Conservation (phyloP, 2,113 vertebrate species). For the Myotis brandtii region DNA sequence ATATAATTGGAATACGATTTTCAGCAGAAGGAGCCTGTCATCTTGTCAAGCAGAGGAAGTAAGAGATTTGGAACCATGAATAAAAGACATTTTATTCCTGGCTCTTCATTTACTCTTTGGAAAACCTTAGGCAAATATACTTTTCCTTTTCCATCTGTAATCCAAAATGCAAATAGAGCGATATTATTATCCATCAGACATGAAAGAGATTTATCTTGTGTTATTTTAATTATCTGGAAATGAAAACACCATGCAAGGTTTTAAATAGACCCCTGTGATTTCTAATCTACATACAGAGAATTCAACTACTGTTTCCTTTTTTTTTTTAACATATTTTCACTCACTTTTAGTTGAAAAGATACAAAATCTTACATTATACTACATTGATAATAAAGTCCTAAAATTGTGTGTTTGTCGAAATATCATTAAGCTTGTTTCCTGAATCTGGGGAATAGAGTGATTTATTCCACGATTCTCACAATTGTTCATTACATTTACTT, state of each 20-base stretch:
- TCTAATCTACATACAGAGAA: not conserved
- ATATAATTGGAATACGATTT: conserved; percentile 52
- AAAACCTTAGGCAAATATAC: conserved; percentile 30
- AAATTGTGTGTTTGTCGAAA: conserved; percentile 27
- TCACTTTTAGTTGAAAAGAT: conserved; percentile 15
- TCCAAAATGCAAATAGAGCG: conserved; percentile 26
- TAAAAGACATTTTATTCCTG: conserved; percentile 52
- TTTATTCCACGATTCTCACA: not conserved
- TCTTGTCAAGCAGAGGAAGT: conserved; percentile 44
- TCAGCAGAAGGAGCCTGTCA: conserved; percentile 3
- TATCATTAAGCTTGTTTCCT: conserved; percentile 10
- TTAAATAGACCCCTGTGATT: conserved; percentile 31
- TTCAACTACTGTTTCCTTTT: not conserved
- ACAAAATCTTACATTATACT: not conserved
- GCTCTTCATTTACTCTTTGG: conserved; percentile 50
- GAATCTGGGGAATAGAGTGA: not conserved
- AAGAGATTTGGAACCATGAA: conserved; percentile 42
- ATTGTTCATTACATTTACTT: conserved; percentile 30
- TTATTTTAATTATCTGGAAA: conserved; percentile 58
- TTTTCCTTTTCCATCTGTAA: conserved; percentile 46
- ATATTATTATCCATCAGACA: not conserved
- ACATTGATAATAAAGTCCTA: not conserved
- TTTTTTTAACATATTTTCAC: conserved; percentile 11
- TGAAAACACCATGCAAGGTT: not conserved
- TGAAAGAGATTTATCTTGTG: conserved; percentile 1